Base-by-base conservation (phyloP, 2,113 vertebrate species). In the Aramus guarauna region DNA sequence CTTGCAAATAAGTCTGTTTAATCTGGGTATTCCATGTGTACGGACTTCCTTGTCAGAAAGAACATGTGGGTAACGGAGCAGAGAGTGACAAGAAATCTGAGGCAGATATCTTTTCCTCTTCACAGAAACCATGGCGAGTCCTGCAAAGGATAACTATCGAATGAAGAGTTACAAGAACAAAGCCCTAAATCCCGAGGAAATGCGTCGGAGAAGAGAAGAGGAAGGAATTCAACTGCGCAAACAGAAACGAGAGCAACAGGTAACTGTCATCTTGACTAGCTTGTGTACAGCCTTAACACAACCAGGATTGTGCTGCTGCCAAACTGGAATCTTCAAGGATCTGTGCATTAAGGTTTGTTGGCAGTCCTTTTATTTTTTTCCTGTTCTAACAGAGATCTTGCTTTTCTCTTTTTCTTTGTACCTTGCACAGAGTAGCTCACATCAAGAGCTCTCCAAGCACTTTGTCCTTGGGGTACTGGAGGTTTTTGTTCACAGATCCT, bases 81-180 rank as follows among this genome's bases (percentile, higher is more conserved):
- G 60, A 53, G 41, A 8, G 73, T 26, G 36, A 17, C 34, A 41
- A 74, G 43, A 30, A 90, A 56, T 11, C 87, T 86, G 87, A 93
- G 50, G 9, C 36, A 29, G 34, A 2, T 58, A 8, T 55, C 45
- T 88, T 58, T 55, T 68, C 39, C 77, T 89, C n/a, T 50, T 41
- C 36, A 6, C 97, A 99, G 99, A 99, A 95, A 99, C 99, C 90
- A 99, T 99, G 98, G 98, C 99, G 66, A 99, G 99, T 98, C 99
- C 99, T 72, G 98, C 98, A 56, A 95, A 99, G 98, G 98, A 99
- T 92, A 99, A 99, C 98, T 99, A 98, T 95, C 98, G 99, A 98
- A 99, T 99, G 99, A 99, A 99, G 98, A 99, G 99, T 90, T 99
- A 99, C 97, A 99, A 99, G 98, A 99, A 99, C 98, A 99, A 99